These are phyloP conservation scores for Serinus canaria DNA, from an alignment of 2,113 vertebrate genomes.

Conservation along the genomic window DNA sequence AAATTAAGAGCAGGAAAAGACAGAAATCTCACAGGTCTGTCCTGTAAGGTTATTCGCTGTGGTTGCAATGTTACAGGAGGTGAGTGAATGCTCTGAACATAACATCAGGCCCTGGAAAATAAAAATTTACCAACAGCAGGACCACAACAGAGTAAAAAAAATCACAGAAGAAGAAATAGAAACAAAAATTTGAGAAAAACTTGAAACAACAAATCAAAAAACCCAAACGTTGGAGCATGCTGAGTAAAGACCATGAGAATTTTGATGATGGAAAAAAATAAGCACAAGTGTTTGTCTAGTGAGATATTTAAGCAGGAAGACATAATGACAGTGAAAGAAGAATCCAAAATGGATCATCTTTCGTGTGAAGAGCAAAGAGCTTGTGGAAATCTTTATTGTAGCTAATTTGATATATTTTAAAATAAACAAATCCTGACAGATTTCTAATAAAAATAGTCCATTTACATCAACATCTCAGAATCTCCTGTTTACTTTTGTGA, in stretches of 20 bases:
- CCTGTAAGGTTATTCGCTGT: not conserved
- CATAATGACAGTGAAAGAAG: not conserved
- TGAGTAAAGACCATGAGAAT: conserved; percentile 27
- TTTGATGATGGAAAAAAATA: conserved; percentile 57
- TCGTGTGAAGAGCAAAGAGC: conserved; percentile 42
- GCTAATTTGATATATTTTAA: conserved; percentile 63
- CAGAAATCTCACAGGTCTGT: not conserved
- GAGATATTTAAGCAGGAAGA: conserved; percentile 33
- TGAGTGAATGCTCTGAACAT: not conserved
- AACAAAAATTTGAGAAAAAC: not conserved
- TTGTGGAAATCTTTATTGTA: conserved; percentile 51
- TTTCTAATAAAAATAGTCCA: not conserved
- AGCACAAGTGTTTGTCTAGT: conserved; percentile 38
- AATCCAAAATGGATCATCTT: conserved; percentile 42
- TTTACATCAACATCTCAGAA: not conserved
- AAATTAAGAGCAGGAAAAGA: conserved; percentile 27
- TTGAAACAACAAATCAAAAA: not conserved
- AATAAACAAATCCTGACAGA: not conserved
- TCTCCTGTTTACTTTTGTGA: not conserved
- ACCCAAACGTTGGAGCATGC: not conserved
- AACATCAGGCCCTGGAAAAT: not conserved
- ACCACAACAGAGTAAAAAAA: conserved; percentile 21
- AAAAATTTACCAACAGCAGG: not conserved
- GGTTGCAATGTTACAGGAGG: not conserved
- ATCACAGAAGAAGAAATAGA: not conserved